Base-by-base conservation (phyloP, 2,888 invertebrate genomes). In the Epinotia nisella region DNA sequence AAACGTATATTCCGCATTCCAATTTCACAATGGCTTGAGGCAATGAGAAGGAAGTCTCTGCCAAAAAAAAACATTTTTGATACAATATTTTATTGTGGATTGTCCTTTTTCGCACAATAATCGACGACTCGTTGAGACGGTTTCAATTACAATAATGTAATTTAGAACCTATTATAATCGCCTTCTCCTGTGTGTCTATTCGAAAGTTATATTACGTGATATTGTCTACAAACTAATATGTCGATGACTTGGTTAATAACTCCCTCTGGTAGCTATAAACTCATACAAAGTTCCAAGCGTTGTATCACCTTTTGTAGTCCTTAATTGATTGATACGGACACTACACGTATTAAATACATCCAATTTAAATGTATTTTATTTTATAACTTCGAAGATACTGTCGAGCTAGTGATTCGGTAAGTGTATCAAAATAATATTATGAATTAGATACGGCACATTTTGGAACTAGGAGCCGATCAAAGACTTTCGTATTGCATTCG, bases 231-330 rank as follows among this genome's bases (percentile, higher is more conserved):
- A 58, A 49, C 4, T n/a, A 60, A 39, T 29, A 71, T 58, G 10
- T 66, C 71, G 65, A 55, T 3, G 5, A 15, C 60, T 71, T 61
- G 35, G 15, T 19, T 11, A 67, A n/a, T 67, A 55, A 10, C 66
- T 64, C 56, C 19, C 24, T n/a, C 9, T 0, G 0, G n/a, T 24
- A 24, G 60, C 41, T 59, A 60, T 61, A 71, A 59, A 67, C 19
- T 61, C 71, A 13, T 61, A 59, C 60, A 71, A 71, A 71, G 49
- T 45, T 61, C 41, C 55, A n/a, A 60, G 55, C 66, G 41, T 53
- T 66, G 39, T 71, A 45, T 21, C 59, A 67, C 35, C 9, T 24
- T n/a, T n/a, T 56, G 60, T 35, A 71, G 66, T 71, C n/a, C 19
- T 24, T 60, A 45, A 45, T 70, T 35, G 49, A 66, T 61, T 66